Conservation (phyloP, 1,140 invertebrate genomes). For the Dinoponera quadriceps region DNA sequence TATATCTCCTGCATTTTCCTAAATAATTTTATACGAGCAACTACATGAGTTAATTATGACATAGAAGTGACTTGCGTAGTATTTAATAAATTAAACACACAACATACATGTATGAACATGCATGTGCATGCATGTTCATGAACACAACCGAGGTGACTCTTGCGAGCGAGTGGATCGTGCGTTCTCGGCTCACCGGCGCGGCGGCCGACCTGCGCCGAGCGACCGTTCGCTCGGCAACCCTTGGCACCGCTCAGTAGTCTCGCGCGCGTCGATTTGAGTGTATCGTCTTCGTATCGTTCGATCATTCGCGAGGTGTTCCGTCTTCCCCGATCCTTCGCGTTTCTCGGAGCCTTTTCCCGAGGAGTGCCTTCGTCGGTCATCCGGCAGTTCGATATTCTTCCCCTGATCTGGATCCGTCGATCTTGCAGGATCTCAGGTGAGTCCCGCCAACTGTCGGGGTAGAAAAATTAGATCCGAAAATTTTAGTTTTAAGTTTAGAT, state of each 20-base stretch:
- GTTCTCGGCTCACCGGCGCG: background rate
- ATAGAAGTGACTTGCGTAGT: too few species aligned
- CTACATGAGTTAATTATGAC: too few species aligned
- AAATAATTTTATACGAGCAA: too few species aligned
- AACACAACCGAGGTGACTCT: too few species aligned
- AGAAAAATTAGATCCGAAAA: background rate
- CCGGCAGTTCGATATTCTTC: background rate
- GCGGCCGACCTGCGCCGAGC: constrained; percentile 8
- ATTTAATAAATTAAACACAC: too few species aligned
- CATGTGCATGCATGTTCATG: too few species aligned
- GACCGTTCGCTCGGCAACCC: background rate
- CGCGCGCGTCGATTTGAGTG: constrained; percentile 27
- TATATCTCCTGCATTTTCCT: too few species aligned
- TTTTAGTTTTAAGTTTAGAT: background rate
- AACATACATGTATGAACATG: too few species aligned
- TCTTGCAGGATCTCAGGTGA: constrained; percentile 26
- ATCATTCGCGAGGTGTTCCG: background rate
- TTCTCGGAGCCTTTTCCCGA: background rate
- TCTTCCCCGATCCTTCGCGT: background rate
- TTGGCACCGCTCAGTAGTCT: constrained; percentile 28
- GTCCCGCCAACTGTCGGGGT: background rate
- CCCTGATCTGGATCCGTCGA: constrained; percentile 6
- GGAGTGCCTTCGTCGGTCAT: background rate
- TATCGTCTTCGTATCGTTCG: background rate
- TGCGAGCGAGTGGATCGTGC: background rate